Percentiles rank a stretch among this genome's conserved stretches.
Evolutionary conservation across 2,888 invertebrate genomes (phyloP).

Genomic region (Aporophyla lueneburgensis): DNA sequence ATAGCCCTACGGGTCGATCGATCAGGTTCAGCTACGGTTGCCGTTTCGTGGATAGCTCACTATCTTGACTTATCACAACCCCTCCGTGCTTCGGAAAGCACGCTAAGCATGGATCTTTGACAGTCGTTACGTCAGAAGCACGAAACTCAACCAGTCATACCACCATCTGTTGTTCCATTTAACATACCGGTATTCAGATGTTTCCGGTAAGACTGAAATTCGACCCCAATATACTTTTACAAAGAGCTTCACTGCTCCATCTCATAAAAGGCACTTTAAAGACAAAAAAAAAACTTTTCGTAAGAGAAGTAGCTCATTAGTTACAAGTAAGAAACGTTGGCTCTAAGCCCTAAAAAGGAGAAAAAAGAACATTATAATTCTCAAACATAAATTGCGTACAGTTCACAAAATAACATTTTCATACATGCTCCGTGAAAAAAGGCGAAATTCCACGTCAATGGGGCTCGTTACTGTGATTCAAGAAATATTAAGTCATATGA

Average conservation of each 20-base stretch:
- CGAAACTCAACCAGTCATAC: too few species aligned
- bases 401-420: slow-evolving; percentile 40
- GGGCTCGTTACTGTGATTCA: slow-evolving; percentile 60
- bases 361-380: neutral
- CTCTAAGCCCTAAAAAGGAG: neutral
- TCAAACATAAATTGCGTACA: slow-evolving; percentile 45
- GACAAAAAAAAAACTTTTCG: neutral
- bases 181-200: too few species aligned
- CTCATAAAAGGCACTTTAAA: neutral
- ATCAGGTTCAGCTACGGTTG: too few species aligned
- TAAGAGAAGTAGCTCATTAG: slow-evolving; percentile 14
- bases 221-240: too few species aligned
- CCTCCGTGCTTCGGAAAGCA: too few species aligned
- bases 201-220: too few species aligned
- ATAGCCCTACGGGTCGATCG: too few species aligned
- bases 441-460: slow-evolving; percentile 43
- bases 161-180: too few species aligned
- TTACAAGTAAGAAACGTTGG: neutral
- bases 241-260: neutral
- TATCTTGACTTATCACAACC: too few species aligned
- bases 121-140: too few species aligned
- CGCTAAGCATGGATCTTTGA: too few species aligned
- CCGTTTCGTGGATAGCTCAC: too few species aligned
- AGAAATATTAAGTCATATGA: slow-evolving; percentile 60
- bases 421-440: slow-evolving; percentile 42